Percentiles rank a stretch among this genome's conserved stretches.
These are phyloP conservation scores for Drosophila navojoa DNA, from an alignment of 1,140 invertebrate genomes.

Conservation along the genomic window DNA sequence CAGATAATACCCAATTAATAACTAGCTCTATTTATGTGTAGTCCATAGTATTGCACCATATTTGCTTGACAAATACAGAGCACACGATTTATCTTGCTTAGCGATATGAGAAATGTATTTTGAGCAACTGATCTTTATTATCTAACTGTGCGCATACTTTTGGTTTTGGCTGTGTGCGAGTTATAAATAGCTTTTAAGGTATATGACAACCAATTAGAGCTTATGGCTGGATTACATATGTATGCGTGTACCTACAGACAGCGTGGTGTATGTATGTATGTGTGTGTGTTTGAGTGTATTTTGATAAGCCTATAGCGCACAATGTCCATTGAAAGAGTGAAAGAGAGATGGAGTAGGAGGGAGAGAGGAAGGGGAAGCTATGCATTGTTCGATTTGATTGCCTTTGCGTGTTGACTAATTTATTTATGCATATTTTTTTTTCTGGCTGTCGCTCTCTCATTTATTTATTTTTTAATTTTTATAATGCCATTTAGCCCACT, in stretches of 20 bases:
- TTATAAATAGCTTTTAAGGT: conserved; percentile 38
- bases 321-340: background rate
- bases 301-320: background rate
- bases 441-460: conserved; percentile 1
- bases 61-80: no score
- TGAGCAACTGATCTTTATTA: background rate
- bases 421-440: conserved; percentile 64
- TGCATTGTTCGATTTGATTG: conserved; percentile 50
- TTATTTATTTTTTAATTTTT: conserved; percentile 65
- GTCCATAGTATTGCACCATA: no score
- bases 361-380: background rate
- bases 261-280: no score
- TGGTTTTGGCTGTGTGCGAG: conserved; percentile 39
- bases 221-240: conserved; percentile 56
- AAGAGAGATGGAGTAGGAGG: background rate
- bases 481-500: conserved; percentile 66
- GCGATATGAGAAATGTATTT: background rate
- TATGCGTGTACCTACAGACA: background rate
- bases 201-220: conserved; percentile 35
- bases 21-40: no score
- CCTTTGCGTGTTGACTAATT: conserved; percentile 50
- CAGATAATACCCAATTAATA: no score
- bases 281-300: background rate
- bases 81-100: no score
- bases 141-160: conserved; percentile 11